Evolutionary conservation across 2,888 invertebrate genomes (phyloP).

Genomic region (Drosophila affinis): DNA sequence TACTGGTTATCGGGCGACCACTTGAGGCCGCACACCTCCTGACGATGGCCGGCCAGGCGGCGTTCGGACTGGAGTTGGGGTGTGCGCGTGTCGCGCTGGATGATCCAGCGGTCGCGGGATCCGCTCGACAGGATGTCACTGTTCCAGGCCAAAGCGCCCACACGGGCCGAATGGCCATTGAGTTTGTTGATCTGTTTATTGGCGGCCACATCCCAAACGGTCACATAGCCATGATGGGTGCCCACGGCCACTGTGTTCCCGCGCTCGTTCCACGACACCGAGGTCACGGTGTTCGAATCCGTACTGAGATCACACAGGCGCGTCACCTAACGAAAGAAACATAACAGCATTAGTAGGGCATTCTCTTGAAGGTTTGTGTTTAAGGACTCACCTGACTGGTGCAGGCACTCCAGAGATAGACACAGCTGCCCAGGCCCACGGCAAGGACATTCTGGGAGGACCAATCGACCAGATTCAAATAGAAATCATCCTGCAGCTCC

Average conservation of each 20-base stretch:
- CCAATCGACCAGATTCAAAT: slow-evolving; percentile 99
- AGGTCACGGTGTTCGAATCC: slow-evolving; percentile 97
- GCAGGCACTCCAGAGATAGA: slow-evolving; percentile 99
- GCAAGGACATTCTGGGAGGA: slow-evolving; percentile 99
- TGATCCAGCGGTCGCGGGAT: slow-evolving; percentile 95
- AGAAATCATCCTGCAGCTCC: slow-evolving; percentile 95
- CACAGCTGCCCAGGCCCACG: slow-evolving; percentile 98
- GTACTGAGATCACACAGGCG: slow-evolving; percentile 96
- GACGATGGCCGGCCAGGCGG: slow-evolving; percentile 94
- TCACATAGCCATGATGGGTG: slow-evolving; percentile 97
- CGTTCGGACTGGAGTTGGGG: slow-evolving; percentile 91
- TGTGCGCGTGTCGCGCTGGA: slow-evolving; percentile 96
- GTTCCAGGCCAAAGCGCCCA: slow-evolving; percentile 98
- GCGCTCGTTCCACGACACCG: slow-evolving; percentile 99
- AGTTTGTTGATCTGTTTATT: slow-evolving; percentile 96
- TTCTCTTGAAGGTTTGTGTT: background rate
- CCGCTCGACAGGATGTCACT: slow-evolving; percentile 98
- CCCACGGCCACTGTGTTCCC: slow-evolving; percentile 99
- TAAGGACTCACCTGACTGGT: slow-evolving; percentile 92
- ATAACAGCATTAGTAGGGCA: background rate
- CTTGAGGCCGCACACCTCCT: slow-evolving; percentile 98
- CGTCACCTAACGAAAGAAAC: slow-evolving; percentile 87
- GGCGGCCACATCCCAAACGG: slow-evolving; percentile 98
- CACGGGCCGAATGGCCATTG: slow-evolving; percentile 95
- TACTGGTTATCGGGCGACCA: slow-evolving; percentile 99